These are phyloP conservation scores for Sebastes fasciatus DNA, from an alignment of 2,113 vertebrate genomes.

Conservation along the genomic window DNA sequence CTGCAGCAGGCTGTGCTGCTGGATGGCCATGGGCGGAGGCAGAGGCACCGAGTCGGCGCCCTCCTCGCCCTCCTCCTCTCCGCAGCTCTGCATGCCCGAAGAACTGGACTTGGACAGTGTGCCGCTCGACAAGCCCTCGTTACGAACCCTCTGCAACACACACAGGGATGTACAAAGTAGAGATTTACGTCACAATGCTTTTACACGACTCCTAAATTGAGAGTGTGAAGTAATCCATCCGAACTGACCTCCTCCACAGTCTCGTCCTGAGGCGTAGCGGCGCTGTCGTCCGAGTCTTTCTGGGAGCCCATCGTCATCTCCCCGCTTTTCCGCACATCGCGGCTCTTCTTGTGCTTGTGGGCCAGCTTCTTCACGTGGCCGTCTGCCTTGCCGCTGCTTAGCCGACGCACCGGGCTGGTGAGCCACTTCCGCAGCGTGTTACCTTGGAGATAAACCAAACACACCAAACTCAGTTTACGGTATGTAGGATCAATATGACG, in stretches of 20 bases:
- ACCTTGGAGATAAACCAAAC: constrained; percentile 65
- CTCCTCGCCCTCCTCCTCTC: constrained; percentile 98
- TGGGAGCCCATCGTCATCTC: constrained; percentile 89
- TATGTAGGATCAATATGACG: too few relatives aligned
- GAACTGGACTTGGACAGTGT: constrained; percentile 98
- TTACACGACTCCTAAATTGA: neutral
- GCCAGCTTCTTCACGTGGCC: constrained; percentile 97
- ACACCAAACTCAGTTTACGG: neutral
- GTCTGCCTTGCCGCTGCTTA: constrained; percentile 97
- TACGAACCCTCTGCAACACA: constrained; percentile 91
- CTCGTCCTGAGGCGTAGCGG: constrained; percentile 96
- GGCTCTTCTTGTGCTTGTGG: constrained; percentile 97
- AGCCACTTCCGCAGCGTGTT: constrained; percentile 98
- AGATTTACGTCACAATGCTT: neutral
- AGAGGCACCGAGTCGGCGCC: constrained; percentile 93
- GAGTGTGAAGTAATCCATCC: constrained; percentile 13
- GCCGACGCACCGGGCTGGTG: constrained; percentile 95
- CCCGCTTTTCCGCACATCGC: constrained; percentile 93
- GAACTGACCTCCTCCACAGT: constrained; percentile 92
- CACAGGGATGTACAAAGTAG: accelerated
- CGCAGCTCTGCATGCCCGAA: constrained; percentile 99
- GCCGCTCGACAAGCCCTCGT: constrained; percentile 96
- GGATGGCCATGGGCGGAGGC: constrained; percentile 98
- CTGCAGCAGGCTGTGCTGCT: constrained; percentile 98
- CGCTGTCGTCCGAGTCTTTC: constrained; percentile 97